Evolutionary conservation across 2,113 vertebrate genomes (phyloP).

Genomic region (Lepus europaeus): DNA sequence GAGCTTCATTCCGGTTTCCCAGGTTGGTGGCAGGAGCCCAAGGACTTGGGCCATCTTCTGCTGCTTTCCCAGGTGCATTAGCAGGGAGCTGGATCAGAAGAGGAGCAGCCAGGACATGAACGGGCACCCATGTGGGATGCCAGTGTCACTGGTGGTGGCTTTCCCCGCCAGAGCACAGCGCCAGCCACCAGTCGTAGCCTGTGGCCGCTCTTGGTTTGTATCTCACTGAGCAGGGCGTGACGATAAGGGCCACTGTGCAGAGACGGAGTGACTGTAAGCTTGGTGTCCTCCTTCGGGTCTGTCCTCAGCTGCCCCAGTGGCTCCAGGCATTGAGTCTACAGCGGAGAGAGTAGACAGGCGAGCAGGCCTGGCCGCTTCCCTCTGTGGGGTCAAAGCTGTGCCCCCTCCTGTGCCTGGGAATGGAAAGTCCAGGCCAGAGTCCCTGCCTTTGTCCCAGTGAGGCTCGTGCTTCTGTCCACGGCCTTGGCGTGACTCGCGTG

Average conservation of each 20-base stretch:
- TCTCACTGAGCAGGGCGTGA: fast-evolving
- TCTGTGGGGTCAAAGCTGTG: neutral
- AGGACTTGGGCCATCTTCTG: no score
- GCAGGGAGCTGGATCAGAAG: no score
- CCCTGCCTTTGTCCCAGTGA: neutral
- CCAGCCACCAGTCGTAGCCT: neutral
- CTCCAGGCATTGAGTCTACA: neutral
- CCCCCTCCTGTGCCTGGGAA: neutral
- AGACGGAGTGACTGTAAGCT: no score
- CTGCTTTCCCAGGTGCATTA: no score
- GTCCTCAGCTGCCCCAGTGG: neutral
- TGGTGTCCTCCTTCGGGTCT: neutral
- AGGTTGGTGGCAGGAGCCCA: no score
- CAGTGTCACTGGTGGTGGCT: no score
- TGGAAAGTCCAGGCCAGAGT: neutral
- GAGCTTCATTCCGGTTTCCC: no score
- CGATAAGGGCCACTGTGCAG: fast-evolving
- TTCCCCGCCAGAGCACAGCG: no score
- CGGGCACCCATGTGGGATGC: no score
- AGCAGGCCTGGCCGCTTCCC: neutral
- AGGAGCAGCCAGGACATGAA: no score
- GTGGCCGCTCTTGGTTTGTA: neutral
- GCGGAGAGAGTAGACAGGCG: neutral
- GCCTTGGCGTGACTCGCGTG: fast-evolving
- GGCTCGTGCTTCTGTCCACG: neutral